Conservation (phyloP, 2,113 vertebrate species). For the Dermatemys mawii region DNA sequence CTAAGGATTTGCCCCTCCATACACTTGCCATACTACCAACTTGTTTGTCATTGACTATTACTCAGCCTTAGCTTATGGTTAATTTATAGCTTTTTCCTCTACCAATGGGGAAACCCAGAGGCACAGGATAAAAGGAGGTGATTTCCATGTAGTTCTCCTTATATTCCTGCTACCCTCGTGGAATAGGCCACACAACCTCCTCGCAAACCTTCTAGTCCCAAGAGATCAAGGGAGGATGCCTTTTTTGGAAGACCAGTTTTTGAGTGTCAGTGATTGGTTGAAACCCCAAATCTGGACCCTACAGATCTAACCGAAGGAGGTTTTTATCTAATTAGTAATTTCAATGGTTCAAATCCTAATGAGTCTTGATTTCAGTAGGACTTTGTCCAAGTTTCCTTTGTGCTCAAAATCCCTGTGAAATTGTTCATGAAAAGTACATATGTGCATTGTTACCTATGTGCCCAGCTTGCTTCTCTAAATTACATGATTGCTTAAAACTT, state of each 20-base stretch:
- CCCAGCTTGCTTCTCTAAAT: background rate
- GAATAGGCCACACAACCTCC: background rate
- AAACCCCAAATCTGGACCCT: background rate
- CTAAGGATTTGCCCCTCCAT: background rate
- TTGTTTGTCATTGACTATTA: background rate
- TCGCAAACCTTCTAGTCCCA: background rate
- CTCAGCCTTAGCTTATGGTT: background rate
- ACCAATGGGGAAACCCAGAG: background rate
- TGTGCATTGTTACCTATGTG: background rate
- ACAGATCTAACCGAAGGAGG: background rate
- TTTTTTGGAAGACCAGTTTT: background rate
- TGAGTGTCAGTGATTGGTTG: background rate
- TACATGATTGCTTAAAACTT: background rate
- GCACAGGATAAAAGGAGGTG: background rate
- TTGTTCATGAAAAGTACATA: background rate
- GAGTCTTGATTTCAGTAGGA: background rate
- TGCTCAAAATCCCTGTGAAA: background rate
- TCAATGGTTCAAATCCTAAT: background rate
- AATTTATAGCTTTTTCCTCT: background rate
- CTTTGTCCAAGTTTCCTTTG: background rate
- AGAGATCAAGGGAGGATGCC: background rate
- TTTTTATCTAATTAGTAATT: background rate
- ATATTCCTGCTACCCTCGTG: background rate
- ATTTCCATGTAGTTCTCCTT: background rate
- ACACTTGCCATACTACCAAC: background rate